A percentile compares a stretch with the other conserved stretches of the same genome.
Evolutionary conservation across 1,140 invertebrate species (phyloP).

Genomic region (Harlomillsia oculata): DNA sequence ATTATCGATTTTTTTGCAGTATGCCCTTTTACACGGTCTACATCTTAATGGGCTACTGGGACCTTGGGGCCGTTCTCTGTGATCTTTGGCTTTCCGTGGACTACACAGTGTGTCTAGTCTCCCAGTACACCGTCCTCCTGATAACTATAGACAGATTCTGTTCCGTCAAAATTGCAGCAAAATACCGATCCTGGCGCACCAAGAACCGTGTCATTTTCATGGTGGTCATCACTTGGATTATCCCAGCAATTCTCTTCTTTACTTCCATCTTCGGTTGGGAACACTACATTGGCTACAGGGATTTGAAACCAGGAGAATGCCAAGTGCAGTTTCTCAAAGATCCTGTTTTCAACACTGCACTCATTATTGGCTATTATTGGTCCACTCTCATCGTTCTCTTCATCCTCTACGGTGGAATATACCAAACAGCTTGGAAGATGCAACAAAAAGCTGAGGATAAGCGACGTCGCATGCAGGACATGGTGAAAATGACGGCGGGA

Average conservation of each 20-base stretch:
- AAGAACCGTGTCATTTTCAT: slow-evolving; percentile 75
- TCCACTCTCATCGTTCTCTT: slow-evolving; percentile 87
- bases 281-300: slow-evolving; percentile 84
- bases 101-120: slow-evolving; percentile 97
- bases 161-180: slow-evolving; percentile 96
- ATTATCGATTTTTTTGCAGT: no score
- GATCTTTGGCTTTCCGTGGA: slow-evolving; percentile 98
- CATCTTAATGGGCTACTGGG: slow-evolving; percentile 91
- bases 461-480: slow-evolving; percentile 84
- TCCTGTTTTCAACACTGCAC: slow-evolving; percentile 92
- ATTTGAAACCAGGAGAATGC: slow-evolving; percentile 78
- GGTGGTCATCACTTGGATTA: slow-evolving; percentile 93
- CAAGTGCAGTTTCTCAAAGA: slow-evolving; percentile 97
- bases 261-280: slow-evolving; percentile 99
- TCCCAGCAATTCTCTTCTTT: slow-evolving; percentile 92
- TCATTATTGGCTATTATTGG: slow-evolving; percentile 98
- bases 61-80: slow-evolving; percentile 85
- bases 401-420: slow-evolving; percentile 92
- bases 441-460: slow-evolving; percentile 94
- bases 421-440: slow-evolving; percentile 95
- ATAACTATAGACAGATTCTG: slow-evolving; percentile 99
- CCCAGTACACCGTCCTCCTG: slow-evolving; percentile 96
- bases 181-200: slow-evolving; percentile 94
- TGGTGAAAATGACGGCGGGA: slow-evolving; percentile 65
- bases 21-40: slow-evolving; percentile 97